Conservation (phyloP, 2,113 vertebrate species). For the Coryphaenoides rupestris region DNA sequence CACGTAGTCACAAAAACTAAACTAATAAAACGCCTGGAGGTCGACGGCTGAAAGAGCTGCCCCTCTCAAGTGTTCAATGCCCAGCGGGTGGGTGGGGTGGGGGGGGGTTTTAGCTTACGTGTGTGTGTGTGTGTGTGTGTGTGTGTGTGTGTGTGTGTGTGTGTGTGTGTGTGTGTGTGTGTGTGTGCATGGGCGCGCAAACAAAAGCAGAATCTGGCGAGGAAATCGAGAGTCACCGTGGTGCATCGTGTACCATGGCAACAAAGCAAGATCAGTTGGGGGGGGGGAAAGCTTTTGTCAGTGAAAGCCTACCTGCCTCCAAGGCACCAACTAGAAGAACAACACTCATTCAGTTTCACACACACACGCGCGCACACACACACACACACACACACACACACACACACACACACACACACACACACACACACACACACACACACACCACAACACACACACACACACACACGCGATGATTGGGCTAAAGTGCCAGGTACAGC, state of each 20-base stretch:
- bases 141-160: constrained; percentile 6
- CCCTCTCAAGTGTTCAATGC: constrained; percentile 21
- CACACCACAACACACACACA: too few species aligned
- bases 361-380: too few species aligned
- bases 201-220: not conserved
- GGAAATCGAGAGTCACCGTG: constrained; percentile 11
- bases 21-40: too few species aligned
- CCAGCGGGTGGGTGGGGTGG: too few species aligned
- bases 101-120: constrained; percentile 30
- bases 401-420: too few species aligned
- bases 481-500: too few species aligned
- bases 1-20: too few species aligned
- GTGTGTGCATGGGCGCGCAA: constrained; percentile 7
- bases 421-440: too few species aligned
- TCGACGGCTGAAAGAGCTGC: constrained; percentile 9
- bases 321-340: not conserved
- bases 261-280: not conserved
- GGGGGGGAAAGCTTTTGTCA: constrained; percentile 32
- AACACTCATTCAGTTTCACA: not conserved
- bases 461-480: too few species aligned
- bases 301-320: constrained; percentile 13
- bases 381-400: too few species aligned
- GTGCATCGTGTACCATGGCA: constrained; percentile 2
- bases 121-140: constrained; percentile 2
- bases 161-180: constrained; percentile 2